phyloP scores from a whole-genome alignment of 2,888 invertebrate genomes.

The Adineta ricciae region DNA sequence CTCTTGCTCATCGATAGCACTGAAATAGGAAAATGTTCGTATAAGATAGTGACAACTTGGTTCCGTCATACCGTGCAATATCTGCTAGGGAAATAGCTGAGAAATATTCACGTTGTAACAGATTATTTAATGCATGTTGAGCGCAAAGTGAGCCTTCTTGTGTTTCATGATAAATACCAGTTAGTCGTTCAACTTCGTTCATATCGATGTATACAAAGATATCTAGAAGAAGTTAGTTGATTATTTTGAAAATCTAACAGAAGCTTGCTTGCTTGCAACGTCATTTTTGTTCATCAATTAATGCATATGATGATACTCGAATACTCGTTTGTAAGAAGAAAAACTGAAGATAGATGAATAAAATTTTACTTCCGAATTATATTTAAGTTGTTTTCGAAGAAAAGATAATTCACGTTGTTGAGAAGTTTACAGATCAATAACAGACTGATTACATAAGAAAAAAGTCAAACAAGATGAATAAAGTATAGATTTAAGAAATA shows the following conservation, averaged over 20 bases:
- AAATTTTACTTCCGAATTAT: neutral
- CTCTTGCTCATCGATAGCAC: neutral
- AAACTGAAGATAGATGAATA: neutral
- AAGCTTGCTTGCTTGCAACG: too few relatives aligned
- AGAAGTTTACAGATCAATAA: neutral
- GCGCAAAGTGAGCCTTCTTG: slow-evolving; percentile 73
- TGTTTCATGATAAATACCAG: slow-evolving; percentile 34
- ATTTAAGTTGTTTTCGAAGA: neutral
- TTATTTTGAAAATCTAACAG: too few relatives aligned
- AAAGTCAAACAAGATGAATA: slow-evolving; percentile 3
- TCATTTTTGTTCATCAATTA: too few relatives aligned
- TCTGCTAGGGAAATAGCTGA: slow-evolving; percentile 66
- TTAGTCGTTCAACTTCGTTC: neutral
- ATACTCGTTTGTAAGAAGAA: too few relatives aligned
- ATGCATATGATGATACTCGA: too few relatives aligned
- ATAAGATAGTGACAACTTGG: slow-evolving; percentile 52
- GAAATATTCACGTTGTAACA: slow-evolving; percentile 66
- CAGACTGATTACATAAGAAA: neutral
- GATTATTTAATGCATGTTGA: slow-evolving; percentile 68
- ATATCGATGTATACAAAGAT: slow-evolving; percentile 35
- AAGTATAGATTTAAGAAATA: neutral
- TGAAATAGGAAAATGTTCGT: neutral
- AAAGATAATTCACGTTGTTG: neutral
- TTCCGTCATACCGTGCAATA: slow-evolving; percentile 62
- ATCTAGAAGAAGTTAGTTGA: slow-evolving; percentile 35